These are phyloP conservation scores for Meiosimyza platycephala DNA, from an alignment of 2,888 invertebrate genomes.

Conservation along the genomic window DNA sequence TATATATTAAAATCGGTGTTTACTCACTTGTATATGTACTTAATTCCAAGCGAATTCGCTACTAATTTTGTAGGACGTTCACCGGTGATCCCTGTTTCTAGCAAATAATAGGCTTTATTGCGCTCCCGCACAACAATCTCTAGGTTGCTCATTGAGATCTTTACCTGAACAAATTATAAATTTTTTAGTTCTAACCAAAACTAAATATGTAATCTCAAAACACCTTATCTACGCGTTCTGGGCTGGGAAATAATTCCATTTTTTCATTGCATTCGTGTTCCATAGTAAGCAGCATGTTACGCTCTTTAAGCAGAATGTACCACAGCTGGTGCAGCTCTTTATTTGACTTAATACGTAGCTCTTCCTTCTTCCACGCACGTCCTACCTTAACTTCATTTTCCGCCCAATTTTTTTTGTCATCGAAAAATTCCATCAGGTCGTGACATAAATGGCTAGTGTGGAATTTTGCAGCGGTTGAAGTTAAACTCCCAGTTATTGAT, in stretches of 20 bases:
- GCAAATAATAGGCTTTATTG: slow-evolving; percentile 86
- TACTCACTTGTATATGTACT: slow-evolving; percentile 69
- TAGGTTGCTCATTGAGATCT: slow-evolving; percentile 94
- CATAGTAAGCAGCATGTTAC: slow-evolving; percentile 98
- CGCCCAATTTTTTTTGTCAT: slow-evolving; percentile 85
- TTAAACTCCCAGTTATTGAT: not conserved
- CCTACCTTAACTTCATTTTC: slow-evolving; percentile 81
- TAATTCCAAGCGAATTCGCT: slow-evolving; percentile 73
- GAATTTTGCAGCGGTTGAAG: slow-evolving; percentile 20
- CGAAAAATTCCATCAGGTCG: slow-evolving; percentile 88
- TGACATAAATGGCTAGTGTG: slow-evolving; percentile 34
- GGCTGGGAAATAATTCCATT: slow-evolving; percentile 82
- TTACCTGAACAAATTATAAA: slow-evolving; percentile 69
- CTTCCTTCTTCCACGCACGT: slow-evolving; percentile 88
- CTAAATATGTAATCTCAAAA: not conserved
- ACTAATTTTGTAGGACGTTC: slow-evolving; percentile 77
- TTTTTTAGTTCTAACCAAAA: not conserved
- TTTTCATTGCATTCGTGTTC: slow-evolving; percentile 81
- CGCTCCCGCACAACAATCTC: slow-evolving; percentile 92
- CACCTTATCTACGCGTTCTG: slow-evolving; percentile 91
- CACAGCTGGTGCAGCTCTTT: slow-evolving; percentile 96
- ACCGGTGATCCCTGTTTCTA: slow-evolving; percentile 90
- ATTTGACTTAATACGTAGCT: slow-evolving; percentile 94
- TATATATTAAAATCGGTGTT: not conserved
- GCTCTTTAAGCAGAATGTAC: slow-evolving; percentile 91